Percentiles rank a stretch among this genome's conserved stretches.
phyloP scores from a whole-genome alignment of 2,888 invertebrate genomes.

The Pandemis heparana region DNA sequence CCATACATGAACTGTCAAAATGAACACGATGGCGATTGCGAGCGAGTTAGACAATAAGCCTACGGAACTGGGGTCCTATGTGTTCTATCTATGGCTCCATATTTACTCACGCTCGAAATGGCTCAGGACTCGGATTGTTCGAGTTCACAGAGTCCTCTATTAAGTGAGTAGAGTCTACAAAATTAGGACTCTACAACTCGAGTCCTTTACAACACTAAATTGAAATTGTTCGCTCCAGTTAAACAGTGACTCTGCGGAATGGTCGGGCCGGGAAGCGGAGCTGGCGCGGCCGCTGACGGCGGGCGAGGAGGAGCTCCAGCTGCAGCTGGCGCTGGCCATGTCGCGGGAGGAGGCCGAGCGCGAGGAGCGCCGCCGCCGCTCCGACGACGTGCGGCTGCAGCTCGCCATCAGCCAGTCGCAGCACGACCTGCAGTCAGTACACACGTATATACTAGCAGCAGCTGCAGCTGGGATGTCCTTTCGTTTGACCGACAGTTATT shows the following conservation, averaged over 20 bases:
- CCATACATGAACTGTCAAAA: too few species aligned
- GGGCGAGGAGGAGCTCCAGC: slow-evolving; percentile 98
- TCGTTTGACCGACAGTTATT: too few species aligned
- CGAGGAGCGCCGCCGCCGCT: slow-evolving; percentile 96
- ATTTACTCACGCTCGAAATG: too few species aligned
- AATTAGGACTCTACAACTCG: too few species aligned
- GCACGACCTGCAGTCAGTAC: slow-evolving; percentile 93
- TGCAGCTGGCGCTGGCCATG: slow-evolving; percentile 99
- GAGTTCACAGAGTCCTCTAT: too few species aligned
- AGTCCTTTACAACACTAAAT: too few species aligned
- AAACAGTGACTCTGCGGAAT: slow-evolving; percentile 53
- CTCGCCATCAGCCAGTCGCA: slow-evolving; percentile 98
- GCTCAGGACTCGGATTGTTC: too few species aligned
- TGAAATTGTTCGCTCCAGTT: slow-evolving; percentile 49
- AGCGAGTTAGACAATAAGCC: too few species aligned
- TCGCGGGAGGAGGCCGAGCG: slow-evolving; percentile 99
- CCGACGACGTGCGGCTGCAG: slow-evolving; percentile 98
- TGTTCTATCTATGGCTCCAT: too few species aligned
- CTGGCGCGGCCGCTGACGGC: slow-evolving; percentile 98
- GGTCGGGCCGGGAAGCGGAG: slow-evolving; percentile 89
- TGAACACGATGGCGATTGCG: too few species aligned
- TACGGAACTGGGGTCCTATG: too few species aligned
- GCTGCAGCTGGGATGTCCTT: slow-evolving; percentile 96
- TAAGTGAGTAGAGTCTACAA: too few species aligned
- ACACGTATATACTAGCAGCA: slow-evolving; percentile 84